Evolutionary conservation across 2,797 vertebrate species (phyloP), one percentile per base, ranked within the genome.

Genomic region (Gambelia wislizenii): DNA sequence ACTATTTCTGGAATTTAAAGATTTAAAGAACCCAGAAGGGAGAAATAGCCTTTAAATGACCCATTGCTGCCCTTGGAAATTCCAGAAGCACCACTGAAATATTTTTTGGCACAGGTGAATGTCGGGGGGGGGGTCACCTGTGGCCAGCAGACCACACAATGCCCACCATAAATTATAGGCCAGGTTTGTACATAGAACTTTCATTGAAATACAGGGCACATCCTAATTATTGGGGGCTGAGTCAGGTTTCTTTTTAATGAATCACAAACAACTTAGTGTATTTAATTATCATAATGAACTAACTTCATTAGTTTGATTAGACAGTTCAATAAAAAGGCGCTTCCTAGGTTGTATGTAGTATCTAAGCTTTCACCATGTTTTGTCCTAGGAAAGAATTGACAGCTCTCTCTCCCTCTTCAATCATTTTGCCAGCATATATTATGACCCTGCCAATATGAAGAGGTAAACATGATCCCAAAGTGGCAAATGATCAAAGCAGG

Each of bases 371-470:
- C 84, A 33, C 22, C 42, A 89, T 92, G 90, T 27, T 95, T 90
- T 85, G 70, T 91, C 25, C 78, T 89, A 95, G 87, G 88, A 84
- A 52, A 92, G 36, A 88, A 85, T 74, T 94, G 92, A 85, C 67
- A 86, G 6, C 92, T 75, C 3, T 88, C 39, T 74, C 30, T 89
- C 39, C 8, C 56, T 92, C 74, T 91, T 91, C 90, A 92, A 95
- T 91, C 78, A 92, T 92, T 95, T 92, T 92, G 85, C 94, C 80
- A 92, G 93, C 92, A 93, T 89, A 47, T 92, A 93, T 95, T 92
- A 89, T 33, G 0, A 91, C 36, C 82, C 92, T 94, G 61, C 90
- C 93, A 93, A 91, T 92, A 90, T 79, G 76, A 92, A 86, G 56
- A 93, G 83, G 7, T 94, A 95, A 96, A 93, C 78, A 86, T 22